Conservation (phyloP, 1,140 invertebrate genomes). For the Drosophila aff. region DNA sequence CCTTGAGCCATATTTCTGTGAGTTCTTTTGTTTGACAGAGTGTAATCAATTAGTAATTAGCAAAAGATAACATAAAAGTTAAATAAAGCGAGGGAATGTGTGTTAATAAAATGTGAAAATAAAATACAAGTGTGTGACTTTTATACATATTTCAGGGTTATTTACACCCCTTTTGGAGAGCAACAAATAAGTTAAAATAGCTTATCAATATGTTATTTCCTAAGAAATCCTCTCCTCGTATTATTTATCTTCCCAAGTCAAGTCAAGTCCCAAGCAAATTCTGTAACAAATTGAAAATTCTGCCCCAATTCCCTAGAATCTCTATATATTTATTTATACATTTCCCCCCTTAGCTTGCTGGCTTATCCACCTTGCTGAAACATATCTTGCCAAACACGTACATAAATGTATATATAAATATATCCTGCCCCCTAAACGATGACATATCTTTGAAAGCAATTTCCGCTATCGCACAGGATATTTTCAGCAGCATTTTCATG, state of each 20-base stretch:
- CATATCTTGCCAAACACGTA: too few relatives aligned
- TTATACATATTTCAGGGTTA: neutral
- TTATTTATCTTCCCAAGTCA: neutral
- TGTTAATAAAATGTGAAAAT: neutral
- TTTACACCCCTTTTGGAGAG: too few relatives aligned
- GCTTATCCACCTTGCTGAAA: conserved; percentile 30
- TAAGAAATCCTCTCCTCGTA: neutral
- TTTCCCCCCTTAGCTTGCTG: neutral
- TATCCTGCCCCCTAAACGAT: conserved; percentile 1
- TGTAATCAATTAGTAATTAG: conserved; percentile 38
- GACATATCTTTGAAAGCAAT: conserved; percentile 36
- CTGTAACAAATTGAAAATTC: neutral
- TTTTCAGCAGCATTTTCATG: conserved; percentile 39
- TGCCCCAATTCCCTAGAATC: neutral
- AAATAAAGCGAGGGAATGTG: neutral
- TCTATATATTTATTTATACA: neutral
- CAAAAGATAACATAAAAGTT: conserved; percentile 11
- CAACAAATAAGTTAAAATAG: neutral
- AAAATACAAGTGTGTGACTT: neutral
- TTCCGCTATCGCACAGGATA: conserved; percentile 50
- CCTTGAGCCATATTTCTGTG: neutral
- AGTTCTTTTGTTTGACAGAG: conserved; percentile 11
- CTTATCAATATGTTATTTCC: neutral
- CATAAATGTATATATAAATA: conserved; percentile 16
- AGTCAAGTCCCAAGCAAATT: too few relatives aligned